Evolutionary conservation across 2,113 vertebrate genomes (phyloP).

Genomic region (Poeciliopsis occidentalis): DNA sequence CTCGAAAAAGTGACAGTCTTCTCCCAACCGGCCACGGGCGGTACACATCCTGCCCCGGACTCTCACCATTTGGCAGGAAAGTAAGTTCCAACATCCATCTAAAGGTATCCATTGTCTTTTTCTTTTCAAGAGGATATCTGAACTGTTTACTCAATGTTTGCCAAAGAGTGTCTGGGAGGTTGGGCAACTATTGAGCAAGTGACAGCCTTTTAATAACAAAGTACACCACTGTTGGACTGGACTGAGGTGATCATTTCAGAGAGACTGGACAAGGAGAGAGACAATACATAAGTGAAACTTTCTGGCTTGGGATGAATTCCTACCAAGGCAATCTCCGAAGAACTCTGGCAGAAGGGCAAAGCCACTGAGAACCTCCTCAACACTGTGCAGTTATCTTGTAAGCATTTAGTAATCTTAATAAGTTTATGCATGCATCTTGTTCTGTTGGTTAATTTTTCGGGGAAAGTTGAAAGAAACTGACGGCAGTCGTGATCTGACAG

Average conservation of each 20-base stretch:
- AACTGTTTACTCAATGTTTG: slow-evolving; percentile 26
- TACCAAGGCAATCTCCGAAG: slow-evolving; percentile 53
- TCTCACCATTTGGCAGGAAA: slow-evolving; percentile 38
- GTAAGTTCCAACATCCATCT: slow-evolving; percentile 34
- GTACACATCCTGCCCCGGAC: slow-evolving; percentile 63
- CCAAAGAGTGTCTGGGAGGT: slow-evolving; percentile 33
- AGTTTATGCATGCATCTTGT: not conserved
- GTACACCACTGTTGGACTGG: slow-evolving; percentile 55
- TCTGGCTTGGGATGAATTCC: slow-evolving; percentile 75
- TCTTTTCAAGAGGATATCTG: slow-evolving; percentile 42
- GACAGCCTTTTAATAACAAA: slow-evolving; percentile 44
- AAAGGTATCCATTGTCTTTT: slow-evolving; percentile 14
- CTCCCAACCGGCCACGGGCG: slow-evolving; percentile 56
- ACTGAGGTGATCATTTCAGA: slow-evolving; percentile 61
- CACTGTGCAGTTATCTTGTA: slow-evolving; percentile 62
- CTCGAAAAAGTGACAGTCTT: slow-evolving; percentile 68
- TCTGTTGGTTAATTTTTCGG: not conserved
- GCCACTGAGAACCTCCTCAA: slow-evolving; percentile 74
- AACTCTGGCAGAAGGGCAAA: slow-evolving; percentile 55
- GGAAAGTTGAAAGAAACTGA: not conserved
- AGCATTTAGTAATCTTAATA: slow-evolving; percentile 37
- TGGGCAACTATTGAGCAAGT: slow-evolving; percentile 33
- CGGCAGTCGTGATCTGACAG: not conserved
- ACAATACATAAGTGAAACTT: slow-evolving; percentile 35
- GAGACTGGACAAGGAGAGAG: slow-evolving; percentile 28